Evolutionary conservation across 2,888 invertebrate genomes (phyloP).

Genomic region (Tetranychus piercei): DNA sequence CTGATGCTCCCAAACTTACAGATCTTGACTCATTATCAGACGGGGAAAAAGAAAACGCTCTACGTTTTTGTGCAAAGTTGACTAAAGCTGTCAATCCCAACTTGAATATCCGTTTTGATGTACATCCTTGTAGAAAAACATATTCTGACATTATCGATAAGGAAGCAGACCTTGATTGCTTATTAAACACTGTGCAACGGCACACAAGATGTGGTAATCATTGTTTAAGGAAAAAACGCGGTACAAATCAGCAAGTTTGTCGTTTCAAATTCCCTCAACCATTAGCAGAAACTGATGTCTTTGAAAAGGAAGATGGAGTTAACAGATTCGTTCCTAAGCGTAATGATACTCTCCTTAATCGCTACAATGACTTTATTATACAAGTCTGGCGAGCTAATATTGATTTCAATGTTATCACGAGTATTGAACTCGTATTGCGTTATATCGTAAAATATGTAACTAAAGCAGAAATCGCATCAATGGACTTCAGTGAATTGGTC

Average conservation of each 20-base stretch:
- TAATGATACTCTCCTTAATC: slow-evolving; percentile 19
- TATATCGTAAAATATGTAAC: neutral
- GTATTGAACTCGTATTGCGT: slow-evolving; percentile 9
- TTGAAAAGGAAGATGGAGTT: neutral
- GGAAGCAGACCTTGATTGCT: neutral
- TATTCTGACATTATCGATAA: too few relatives aligned
- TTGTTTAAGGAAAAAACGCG: neutral
- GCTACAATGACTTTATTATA: slow-evolving; percentile 17
- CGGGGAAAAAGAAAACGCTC: neutral
- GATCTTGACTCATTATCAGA: neutral
- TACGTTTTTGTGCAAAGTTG: neutral
- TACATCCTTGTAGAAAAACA: neutral
- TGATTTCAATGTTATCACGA: slow-evolving; percentile 15
- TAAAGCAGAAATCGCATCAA: neutral
- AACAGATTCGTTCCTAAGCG: neutral
- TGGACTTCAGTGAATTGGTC: too few relatives aligned
- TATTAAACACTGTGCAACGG: neutral
- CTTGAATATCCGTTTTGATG: neutral
- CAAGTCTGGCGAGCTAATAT: slow-evolving; percentile 23
- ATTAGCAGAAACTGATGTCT: neutral
- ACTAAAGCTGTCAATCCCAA: neutral
- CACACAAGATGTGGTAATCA: neutral
- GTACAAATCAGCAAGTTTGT: neutral
- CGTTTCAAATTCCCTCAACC: neutral
- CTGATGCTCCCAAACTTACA: neutral